These are phyloP conservation scores for Callimorpha dominula DNA, from an alignment of 2,888 invertebrate species.

Conservation along the genomic window DNA sequence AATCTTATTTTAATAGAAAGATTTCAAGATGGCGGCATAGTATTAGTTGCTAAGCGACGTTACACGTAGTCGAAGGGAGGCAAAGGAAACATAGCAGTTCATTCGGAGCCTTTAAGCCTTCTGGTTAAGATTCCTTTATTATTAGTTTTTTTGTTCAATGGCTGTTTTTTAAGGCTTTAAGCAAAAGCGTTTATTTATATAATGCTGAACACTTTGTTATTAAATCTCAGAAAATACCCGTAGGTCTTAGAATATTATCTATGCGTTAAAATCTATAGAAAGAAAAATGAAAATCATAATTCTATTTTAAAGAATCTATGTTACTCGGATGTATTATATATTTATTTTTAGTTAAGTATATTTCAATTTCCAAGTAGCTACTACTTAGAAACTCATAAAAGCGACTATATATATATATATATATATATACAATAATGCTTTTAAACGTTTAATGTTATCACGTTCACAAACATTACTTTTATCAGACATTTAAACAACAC, in stretches of 20 bases:
- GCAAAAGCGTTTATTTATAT: too few relatives aligned
- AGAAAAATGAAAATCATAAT: too few relatives aligned
- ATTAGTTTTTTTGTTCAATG: too few relatives aligned
- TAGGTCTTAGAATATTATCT: neutral
- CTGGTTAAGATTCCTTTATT: neutral
- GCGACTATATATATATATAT: too few relatives aligned
- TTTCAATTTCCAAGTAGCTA: neutral
- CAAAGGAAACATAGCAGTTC: neutral
- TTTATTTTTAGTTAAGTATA: neutral
- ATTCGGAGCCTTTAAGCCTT: neutral
- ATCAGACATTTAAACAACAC: slow-evolving; percentile 3
- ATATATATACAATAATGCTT: neutral
- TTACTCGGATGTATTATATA: neutral
- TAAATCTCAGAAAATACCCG: neutral
- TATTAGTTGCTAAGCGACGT: slow-evolving; percentile 59
- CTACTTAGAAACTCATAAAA: neutral
- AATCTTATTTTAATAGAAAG: neutral
- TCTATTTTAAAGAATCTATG: too few relatives aligned
- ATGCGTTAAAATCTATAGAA: too few relatives aligned
- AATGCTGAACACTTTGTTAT: too few relatives aligned
- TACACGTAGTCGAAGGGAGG: slow-evolving; percentile 57
- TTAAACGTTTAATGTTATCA: neutral
- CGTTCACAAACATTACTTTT: slow-evolving; percentile 3
- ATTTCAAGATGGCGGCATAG: slow-evolving; percentile 23
- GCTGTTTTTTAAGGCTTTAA: too few relatives aligned